A percentile compares a stretch with the other conserved stretches of the same genome.
Evolutionary conservation across 2,113 vertebrate species (phyloP).

Genomic region (Galeopterus variegatus): DNA sequence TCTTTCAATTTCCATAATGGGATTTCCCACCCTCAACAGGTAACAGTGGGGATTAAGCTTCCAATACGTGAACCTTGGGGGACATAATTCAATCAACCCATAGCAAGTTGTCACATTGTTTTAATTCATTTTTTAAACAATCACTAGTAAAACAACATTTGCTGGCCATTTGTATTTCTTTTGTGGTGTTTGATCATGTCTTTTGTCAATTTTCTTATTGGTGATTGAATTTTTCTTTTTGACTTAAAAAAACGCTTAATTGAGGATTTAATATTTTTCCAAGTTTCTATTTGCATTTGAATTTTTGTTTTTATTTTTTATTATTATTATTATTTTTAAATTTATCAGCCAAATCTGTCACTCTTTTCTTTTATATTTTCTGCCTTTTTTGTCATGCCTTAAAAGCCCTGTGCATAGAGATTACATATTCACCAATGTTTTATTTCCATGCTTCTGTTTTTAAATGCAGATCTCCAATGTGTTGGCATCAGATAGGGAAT

Average conservation of each 20-base stretch:
- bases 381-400: neutral
- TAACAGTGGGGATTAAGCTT: no score
- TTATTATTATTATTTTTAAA: neutral
- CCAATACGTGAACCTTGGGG: no score
- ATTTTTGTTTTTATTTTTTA: neutral
- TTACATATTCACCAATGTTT: neutral
- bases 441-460: neutral
- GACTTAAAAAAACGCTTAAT: neutral
- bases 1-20: no score
- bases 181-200: neutral
- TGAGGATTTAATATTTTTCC: neutral
- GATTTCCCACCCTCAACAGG: no score
- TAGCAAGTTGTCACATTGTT: neutral
- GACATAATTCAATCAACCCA: no score
- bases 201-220: neutral
- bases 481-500: neutral
- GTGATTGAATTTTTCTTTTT: conserved; percentile 51
- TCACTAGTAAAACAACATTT: neutral
- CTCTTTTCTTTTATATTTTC: neutral
- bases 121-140: conserved; percentile 12
- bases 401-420: neutral
- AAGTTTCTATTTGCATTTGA: neutral
- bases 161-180: conserved; percentile 1
- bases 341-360: neutral
- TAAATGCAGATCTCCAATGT: neutral